Evolutionary conservation across 2,888 invertebrate genomes (phyloP), one percentile per base, ranked within the genome.

Genomic region (Mythimna albipuncta): DNA sequence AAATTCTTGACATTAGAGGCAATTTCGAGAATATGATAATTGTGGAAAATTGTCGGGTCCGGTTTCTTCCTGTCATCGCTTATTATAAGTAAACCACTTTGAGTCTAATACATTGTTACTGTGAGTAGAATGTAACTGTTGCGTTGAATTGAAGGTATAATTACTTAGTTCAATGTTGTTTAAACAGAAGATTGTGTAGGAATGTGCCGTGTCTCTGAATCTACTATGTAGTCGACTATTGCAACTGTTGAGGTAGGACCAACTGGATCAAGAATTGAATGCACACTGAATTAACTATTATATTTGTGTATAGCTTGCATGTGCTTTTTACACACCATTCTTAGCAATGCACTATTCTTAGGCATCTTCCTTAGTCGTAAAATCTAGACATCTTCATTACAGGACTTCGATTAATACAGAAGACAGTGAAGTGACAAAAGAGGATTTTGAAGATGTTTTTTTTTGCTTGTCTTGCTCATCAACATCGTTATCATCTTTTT

Each of bases 1-100:
- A 92, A 88, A 90, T 88, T 88, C 87, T 86, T 85, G 77, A 85
- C 79, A 86, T 91, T 89, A 89, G 85, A 84, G 75, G 82, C 86
- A 90, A 90, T 90, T 90, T 90, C 58, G 84, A 85, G 77, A 83
- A 85, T 84, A 82, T 78, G 83, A 86, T 84, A 86, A 86, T 86
- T 86, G 86, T 79, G 64, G 79, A 84, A 81, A 77, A 87, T 84
- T 86, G 75, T 57, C 16, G 78, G 85, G 75, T 76, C 70, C 55
- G 47, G 69, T 61, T 64, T 81, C 85, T 81, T 84, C 85, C 84
- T 86, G 77, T 77, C 75, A 74, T 75, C 67, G 72, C 77, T 84
- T 81, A 73, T 82, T 80, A 70, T 72, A 75, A 77, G 75, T 84
- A 72, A 79, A 86, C 73, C 75, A 81, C 70, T 85, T 84, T 72